Evolutionary conservation across 2,113 vertebrate species (phyloP).

Genomic region (Anarrhichthys ocellatus): DNA sequence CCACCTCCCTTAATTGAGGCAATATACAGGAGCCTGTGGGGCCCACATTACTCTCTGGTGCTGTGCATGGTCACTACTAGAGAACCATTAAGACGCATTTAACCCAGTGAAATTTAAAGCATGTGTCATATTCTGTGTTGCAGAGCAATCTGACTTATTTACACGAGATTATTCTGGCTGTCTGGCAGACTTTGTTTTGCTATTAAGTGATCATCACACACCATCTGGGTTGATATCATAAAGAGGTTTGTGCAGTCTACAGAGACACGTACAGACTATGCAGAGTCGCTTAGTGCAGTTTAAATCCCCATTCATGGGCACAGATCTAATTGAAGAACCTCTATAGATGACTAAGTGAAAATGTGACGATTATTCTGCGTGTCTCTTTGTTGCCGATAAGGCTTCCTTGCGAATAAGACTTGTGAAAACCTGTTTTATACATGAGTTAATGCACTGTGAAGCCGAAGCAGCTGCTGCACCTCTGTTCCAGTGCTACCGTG

Average conservation of each 20-base stretch:
- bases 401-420: background rate
- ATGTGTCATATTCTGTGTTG: background rate
- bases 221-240: background rate
- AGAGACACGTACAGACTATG: background rate
- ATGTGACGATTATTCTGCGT: background rate
- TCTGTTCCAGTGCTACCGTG: background rate
- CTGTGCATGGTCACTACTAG: background rate
- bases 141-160: background rate
- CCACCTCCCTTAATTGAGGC: background rate
- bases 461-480: constrained; percentile 14
- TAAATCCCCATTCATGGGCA: background rate
- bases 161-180: background rate
- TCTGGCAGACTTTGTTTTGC: background rate
- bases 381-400: background rate
- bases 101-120: background rate
- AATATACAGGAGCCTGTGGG: constrained; percentile 2
- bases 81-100: background rate
- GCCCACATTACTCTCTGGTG: background rate
- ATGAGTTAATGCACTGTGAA: background rate
- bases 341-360: background rate
- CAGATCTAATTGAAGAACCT: background rate
- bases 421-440: constrained; percentile 3
- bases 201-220: background rate
- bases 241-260: background rate
- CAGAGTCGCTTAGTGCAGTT: background rate